Evolutionary conservation across 2,113 vertebrate genomes (phyloP), one percentile per base, ranked within the genome.

Genomic region (Cyanoderma ruficeps): DNA sequence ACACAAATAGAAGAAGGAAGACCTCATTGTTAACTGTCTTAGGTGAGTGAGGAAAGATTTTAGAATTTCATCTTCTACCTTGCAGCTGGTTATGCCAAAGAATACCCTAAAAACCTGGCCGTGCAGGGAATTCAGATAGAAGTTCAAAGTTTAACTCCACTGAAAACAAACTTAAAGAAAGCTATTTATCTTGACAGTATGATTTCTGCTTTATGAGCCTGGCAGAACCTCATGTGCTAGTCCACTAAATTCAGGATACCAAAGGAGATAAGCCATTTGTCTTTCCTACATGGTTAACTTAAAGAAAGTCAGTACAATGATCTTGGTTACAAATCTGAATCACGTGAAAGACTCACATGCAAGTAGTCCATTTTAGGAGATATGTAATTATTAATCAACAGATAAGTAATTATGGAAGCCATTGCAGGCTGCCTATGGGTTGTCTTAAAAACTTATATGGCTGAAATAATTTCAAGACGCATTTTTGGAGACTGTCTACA

Each of bases 351-450:
- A 89, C 50, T 63, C 23, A n/a, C 3, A 5, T 46, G 25, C 19
- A 91, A 86, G 39, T 7, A 30, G 8, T 47, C 42, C 0, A 1
- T 59, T 55, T 59, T 46, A 15, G 12, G 88, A 61, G 25, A 44
- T n/a, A 30, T 24, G 4, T 28, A 9, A 9, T 53, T 50, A 37
- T 46, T 55, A 68, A 67, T 35, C 22, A 80, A n/a, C 6, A 79
- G 22, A 35, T 35, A 6, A 68, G 3, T 21, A 68, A 76, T 61
- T 74, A 44, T 13, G 12, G 20, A 69, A 93, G 14, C 20, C 18
- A 37, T 53, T 1, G 3, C 15, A 49, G 9, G 25, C 12, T 57
- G 52, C 23, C n/a, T 0, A 1, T 35, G 10, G 11, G 2, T 3
- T 85, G 4, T 49, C n/a, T 82, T 92, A 75, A 77, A 71, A 70